Evolutionary conservation across 2,888 invertebrate species (phyloP).

Genomic region (Antheraea yamamai): DNA sequence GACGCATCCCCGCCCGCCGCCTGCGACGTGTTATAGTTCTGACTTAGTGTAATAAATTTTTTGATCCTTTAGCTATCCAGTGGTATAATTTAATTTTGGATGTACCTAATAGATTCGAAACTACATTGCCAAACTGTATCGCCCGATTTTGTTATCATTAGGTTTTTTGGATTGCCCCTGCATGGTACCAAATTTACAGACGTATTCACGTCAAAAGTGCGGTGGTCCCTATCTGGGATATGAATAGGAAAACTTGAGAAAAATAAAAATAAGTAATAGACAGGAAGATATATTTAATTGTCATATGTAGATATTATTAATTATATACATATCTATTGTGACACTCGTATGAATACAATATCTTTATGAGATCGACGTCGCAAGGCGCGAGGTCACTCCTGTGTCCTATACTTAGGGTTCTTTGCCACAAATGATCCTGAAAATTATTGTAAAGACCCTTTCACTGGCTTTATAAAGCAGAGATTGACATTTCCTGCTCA

Average conservation of each 20-base stretch:
- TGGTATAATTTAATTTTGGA: no score
- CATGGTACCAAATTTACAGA: no score
- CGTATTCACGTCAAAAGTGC: no score
- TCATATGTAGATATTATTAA: not conserved
- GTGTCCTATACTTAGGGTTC: conserved; percentile 61
- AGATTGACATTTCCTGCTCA: not conserved
- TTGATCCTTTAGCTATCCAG: no score
- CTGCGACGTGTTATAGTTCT: no score
- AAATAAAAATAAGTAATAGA: not conserved
- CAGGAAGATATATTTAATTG: not conserved
- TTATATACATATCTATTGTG: conserved; percentile 26
- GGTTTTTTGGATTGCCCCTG: no score
- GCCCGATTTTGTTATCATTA: no score
- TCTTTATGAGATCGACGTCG: conserved; percentile 42
- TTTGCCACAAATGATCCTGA: conserved; percentile 65
- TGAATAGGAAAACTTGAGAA: not conserved
- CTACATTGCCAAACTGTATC: no score
- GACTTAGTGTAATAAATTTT: no score
- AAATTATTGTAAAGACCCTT: conserved; percentile 14
- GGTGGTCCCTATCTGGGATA: not conserved
- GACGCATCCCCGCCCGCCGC: no score
- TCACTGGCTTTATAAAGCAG: not conserved
- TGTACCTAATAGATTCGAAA: no score
- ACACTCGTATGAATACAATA: conserved; percentile 52
- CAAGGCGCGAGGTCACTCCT: conserved; percentile 35